A percentile compares a stretch with the other conserved stretches of the same genome.
phyloP scores from a whole-genome alignment of 2,888 invertebrate species.

The Dromius quadrimaculatus region DNA sequence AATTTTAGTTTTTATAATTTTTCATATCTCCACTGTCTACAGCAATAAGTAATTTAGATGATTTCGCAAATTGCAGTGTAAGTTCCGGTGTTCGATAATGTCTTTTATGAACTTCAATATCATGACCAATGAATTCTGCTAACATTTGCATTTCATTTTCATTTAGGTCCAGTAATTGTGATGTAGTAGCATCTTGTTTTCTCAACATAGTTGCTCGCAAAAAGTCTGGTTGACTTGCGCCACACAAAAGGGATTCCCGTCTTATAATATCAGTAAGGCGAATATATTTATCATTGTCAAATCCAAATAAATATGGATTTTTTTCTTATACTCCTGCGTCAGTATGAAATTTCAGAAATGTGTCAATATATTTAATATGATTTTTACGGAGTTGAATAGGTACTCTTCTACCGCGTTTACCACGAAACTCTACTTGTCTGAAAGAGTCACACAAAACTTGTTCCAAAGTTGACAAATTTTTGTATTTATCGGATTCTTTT shows the following conservation, averaged over 20 bases:
- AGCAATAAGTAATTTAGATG: slow-evolving; percentile 27
- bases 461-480: background rate
- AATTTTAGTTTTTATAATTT: slow-evolving; percentile 21
- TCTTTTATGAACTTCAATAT: slow-evolving; percentile 11
- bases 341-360: background rate
- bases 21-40: slow-evolving; percentile 4
- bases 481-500: background rate
- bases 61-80: slow-evolving; percentile 21
- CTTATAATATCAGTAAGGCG: background rate
- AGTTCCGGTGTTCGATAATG: slow-evolving; percentile 40
- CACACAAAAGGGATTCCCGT: slow-evolving; percentile 2
- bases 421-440: background rate
- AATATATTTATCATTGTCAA: background rate
- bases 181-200: slow-evolving; percentile 44
- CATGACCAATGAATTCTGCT: slow-evolving; percentile 44
- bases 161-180: slow-evolving; percentile 40
- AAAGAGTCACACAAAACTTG: background rate
- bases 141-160: slow-evolving; percentile 41
- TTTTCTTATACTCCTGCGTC: background rate
- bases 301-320: background rate
- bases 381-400: background rate
- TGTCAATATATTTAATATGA: slow-evolving; percentile 8
- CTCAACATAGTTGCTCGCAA: slow-evolving; percentile 54
- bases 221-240: background rate
- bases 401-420: slow-evolving; percentile 1